Conservation (phyloP, 2,797 vertebrate species). For the Menidia menidia region DNA sequence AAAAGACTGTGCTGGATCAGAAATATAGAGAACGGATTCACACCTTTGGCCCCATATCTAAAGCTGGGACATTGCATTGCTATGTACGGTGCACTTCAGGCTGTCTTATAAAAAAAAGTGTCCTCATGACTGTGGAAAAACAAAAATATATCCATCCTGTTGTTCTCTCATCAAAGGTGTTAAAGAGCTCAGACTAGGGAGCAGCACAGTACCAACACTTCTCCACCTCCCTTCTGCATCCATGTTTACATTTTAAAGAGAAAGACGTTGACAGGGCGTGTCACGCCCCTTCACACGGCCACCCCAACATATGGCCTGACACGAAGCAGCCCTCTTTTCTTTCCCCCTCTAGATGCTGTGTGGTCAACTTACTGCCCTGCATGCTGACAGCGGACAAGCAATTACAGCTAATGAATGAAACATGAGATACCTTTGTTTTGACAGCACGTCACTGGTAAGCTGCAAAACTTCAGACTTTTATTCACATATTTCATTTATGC, state of each 20-base stretch:
- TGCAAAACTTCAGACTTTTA: slow-evolving; percentile 19
- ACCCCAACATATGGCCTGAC: slow-evolving; percentile 65
- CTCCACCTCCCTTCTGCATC: slow-evolving; percentile 1
- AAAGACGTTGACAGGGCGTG: slow-evolving; percentile 35
- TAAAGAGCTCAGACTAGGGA: slow-evolving; percentile 18
- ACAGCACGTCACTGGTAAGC: slow-evolving; percentile 60
- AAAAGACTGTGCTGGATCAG: slow-evolving; percentile 36
- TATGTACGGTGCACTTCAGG: slow-evolving; percentile 6
- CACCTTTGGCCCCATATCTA: slow-evolving; percentile 20
- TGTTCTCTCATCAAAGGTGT: slow-evolving; percentile 23
- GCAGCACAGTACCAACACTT: slow-evolving; percentile 25
- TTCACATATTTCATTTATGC: background rate
- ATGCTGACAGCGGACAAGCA: slow-evolving; percentile 45
- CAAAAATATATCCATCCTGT: background rate
- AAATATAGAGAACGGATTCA: slow-evolving; percentile 32
- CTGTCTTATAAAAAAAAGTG: slow-evolving; percentile 26
- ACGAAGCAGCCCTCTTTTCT: slow-evolving; percentile 28
- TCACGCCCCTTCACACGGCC: slow-evolving; percentile 44
- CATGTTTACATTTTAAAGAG: slow-evolving; percentile 20
- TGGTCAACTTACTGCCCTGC: slow-evolving; percentile 35
- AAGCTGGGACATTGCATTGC: slow-evolving; percentile 10
- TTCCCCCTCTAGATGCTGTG: slow-evolving; percentile 21
- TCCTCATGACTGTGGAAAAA: slow-evolving; percentile 1
- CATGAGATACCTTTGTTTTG: slow-evolving; percentile 54
- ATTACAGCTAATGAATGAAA: slow-evolving; percentile 71